Conservation (phyloP, 2,797 vertebrate genomes). For the Bucorvus abyssinicus region DNA sequence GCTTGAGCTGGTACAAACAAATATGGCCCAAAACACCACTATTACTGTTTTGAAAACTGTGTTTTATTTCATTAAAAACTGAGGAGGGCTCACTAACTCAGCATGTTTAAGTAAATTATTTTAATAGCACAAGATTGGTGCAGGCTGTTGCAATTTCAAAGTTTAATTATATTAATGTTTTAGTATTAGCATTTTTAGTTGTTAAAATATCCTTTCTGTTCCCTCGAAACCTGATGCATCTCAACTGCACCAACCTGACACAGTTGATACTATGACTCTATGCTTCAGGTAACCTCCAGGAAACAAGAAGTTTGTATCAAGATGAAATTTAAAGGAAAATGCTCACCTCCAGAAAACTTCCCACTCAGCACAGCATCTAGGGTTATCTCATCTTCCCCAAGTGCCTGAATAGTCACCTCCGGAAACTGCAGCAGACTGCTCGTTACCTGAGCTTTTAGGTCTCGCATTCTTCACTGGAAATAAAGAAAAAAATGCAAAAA, state of each 20-base stretch:
- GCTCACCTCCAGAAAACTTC: constrained; percentile 86
- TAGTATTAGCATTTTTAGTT: not conserved
- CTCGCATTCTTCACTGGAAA: constrained; percentile 13
- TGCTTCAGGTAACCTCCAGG: not conserved
- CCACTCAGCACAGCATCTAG: constrained; percentile 86
- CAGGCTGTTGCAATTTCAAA: not conserved
- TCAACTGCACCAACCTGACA: not conserved
- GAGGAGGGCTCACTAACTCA: not conserved
- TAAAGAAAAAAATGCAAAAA: not conserved
- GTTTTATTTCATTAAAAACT: not conserved
- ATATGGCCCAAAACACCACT: accelerated
- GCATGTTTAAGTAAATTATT: not conserved
- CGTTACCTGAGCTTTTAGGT: constrained; percentile 80
- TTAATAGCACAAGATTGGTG: not conserved
- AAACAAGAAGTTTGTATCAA: not conserved
- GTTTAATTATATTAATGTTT: not conserved
- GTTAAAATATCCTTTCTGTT: not conserved
- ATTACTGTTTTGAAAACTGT: not conserved
- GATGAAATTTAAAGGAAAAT: not conserved
- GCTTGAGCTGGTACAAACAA: not conserved
- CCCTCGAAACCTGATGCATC: not conserved
- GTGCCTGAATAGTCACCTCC: constrained; percentile 89
- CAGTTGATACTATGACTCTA: not conserved
- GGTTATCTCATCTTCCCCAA: constrained; percentile 88
- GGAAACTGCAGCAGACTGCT: constrained; percentile 92